phyloP scores from a whole-genome alignment of 1,140 invertebrate species.

The Leptonema lineaticorne region DNA sequence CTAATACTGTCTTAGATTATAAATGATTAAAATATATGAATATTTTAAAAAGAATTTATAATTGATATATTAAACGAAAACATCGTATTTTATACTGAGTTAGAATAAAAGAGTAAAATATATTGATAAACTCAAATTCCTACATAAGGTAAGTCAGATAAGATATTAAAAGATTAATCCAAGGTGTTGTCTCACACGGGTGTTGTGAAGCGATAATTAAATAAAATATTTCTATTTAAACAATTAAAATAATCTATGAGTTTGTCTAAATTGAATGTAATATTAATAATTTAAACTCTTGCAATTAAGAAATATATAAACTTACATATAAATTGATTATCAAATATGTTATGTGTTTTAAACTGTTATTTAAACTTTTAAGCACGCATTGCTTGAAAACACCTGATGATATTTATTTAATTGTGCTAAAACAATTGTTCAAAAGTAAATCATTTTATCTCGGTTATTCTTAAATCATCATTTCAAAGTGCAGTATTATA shows the following conservation, averaged over 20 bases:
- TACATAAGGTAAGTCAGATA: background rate
- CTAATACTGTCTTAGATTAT: too few species aligned
- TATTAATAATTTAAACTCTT: background rate
- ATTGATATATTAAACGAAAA: too few species aligned
- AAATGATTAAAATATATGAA: too few species aligned
- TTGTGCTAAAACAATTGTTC: background rate
- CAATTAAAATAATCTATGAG: background rate
- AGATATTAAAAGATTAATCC: background rate
- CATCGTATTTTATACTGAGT: too few species aligned
- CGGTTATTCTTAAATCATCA: background rate
- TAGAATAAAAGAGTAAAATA: too few species aligned
- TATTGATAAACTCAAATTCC: too few species aligned
- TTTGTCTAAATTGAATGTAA: background rate
- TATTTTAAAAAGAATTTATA: too few species aligned
- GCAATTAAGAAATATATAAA: background rate
- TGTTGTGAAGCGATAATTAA: background rate
- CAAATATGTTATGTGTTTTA: background rate
- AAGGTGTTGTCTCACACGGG: slow-evolving; percentile 1
- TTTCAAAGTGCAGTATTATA: background rate
- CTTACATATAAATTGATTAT: background rate
- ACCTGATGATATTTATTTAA: background rate
- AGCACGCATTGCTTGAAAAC: background rate
- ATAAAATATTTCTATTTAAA: background rate
- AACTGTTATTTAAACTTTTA: background rate
- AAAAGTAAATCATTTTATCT: background rate